Evolutionary conservation across 2,888 invertebrate species (phyloP), one percentile per base, ranked within the genome.

Genomic region (Masnerella sp.): DNA sequence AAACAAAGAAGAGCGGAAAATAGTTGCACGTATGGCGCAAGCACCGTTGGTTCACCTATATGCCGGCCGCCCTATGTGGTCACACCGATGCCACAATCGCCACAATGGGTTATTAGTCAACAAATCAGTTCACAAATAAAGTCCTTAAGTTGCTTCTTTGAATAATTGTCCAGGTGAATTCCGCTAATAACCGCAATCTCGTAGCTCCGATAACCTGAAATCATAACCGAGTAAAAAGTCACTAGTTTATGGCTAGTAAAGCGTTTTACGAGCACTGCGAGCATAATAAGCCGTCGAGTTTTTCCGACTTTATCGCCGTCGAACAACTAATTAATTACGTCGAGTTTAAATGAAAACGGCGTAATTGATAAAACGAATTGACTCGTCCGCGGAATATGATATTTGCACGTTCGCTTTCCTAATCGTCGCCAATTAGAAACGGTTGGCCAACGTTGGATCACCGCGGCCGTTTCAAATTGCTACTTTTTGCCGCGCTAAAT

Each of bases 41-140:
- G 59, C 64, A 71, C 71, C 71, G 71, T 71, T 71, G 71, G 64
- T 71, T 71, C 64, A 71, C 71, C 71, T 59, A 71, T 71, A 71
- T 71, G 70, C 20, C 34, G 9, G 52, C 52, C 36, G 45, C 64
- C 71, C 71, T 71, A 71, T 71, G 64, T 71, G 71, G 71, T 65
- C 59, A 52, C 64, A 12, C 14, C 28, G 58, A 40, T 43, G 28
- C 52, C 15, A 58, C 14, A 36, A 52, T 47, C 38, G 28, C 52
- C 15, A 58, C 69, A 70, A 56, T 62, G 70, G 54, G 43, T 70
- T 70, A 58, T 58, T 70, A 70, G 56, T 64, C 58, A 58, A 70
- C 56, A 22, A 58, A 70, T 70, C 70, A 51, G 43, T 58, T 18
- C 32, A 58, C 28, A 71, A 70, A 70, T 70, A 54, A 64, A 49